phyloP scores from a whole-genome alignment of 2,113 vertebrate genomes.

The Etia nguti region DNA sequence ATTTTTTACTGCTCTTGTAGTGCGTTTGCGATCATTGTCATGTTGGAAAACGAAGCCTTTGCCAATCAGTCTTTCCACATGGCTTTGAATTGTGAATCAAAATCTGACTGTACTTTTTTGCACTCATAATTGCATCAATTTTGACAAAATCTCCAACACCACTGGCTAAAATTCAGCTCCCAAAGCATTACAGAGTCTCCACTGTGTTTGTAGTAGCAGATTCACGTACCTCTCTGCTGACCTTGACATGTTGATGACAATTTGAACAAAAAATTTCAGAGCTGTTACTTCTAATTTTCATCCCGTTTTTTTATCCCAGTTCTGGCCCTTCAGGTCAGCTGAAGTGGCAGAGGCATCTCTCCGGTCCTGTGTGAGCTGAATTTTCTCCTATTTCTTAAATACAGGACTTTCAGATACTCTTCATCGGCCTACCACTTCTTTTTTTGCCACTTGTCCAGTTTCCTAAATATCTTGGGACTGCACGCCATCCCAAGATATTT shows the following conservation, averaged over 20 bases:
- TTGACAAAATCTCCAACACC: neutral
- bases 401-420: neutral
- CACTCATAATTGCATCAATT: neutral
- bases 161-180: neutral
- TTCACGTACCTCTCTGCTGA: neutral
- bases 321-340: neutral
- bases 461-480: neutral
- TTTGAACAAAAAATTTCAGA: neutral
- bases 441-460: neutral
- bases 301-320: neutral
- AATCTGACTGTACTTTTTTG: neutral
- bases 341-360: neutral
- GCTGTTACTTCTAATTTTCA: neutral
- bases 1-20: neutral
- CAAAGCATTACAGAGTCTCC: neutral
- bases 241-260: neutral
- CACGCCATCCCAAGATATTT: neutral
- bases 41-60: neutral
- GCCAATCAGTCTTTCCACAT: neutral
- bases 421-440: neutral
- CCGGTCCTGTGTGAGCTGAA: neutral
- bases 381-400: neutral
- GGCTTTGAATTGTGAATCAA: neutral
- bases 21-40: neutral
- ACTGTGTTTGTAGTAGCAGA: neutral